Conservation (phyloP, 2,113 vertebrate genomes). For the Scomber scombrus region DNA sequence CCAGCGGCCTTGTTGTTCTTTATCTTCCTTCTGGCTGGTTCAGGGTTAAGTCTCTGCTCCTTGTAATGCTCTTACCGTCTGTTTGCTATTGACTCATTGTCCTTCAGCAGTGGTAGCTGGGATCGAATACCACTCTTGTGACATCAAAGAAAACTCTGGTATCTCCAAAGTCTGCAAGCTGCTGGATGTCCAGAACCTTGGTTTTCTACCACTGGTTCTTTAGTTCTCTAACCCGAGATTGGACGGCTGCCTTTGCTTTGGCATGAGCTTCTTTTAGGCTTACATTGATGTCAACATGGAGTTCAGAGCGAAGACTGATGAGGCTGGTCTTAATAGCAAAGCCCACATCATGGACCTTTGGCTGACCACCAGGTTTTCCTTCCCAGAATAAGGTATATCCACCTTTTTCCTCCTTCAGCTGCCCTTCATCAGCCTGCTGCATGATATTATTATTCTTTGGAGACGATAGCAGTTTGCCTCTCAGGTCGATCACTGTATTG, state of each 20-base stretch:
- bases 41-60: no score
- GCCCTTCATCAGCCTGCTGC: no score
- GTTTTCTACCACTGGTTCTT: background rate
- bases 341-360: no score
- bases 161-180: background rate
- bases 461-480: background rate
- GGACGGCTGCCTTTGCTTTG: background rate
- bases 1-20: no score
- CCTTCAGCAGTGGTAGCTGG: no score
- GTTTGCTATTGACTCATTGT: no score
- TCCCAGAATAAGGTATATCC: slow-evolving; percentile 24
- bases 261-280: background rate
- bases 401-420: background rate
- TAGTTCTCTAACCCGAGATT: background rate
- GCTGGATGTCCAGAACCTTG: background rate
- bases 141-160: background rate
- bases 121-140: no score
- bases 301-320: background rate
- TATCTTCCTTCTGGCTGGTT: no score
- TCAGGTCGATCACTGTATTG: background rate
- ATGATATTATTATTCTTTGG: no score
- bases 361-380: background rate
- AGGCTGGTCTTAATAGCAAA: background rate
- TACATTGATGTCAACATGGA: background rate
- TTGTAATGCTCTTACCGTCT: no score